These are phyloP conservation scores for Chaenodraco wilsoni DNA, from an alignment of 2,797 vertebrate genomes.

Conservation along the genomic window DNA sequence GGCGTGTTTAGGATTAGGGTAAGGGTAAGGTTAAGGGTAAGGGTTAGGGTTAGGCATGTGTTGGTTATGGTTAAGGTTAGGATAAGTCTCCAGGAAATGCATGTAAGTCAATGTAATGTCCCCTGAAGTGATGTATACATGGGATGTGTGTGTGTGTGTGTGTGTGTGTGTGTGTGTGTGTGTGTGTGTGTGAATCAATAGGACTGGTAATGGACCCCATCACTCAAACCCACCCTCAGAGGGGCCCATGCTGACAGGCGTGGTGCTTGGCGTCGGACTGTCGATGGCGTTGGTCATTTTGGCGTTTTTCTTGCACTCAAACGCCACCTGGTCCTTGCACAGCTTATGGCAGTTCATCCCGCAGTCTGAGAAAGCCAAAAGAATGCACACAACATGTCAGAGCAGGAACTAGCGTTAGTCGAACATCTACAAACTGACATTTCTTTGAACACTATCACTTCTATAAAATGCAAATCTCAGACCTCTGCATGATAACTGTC, in stretches of 20 bases:
- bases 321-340: constrained; percentile 94
- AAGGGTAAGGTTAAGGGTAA: too few relatives aligned
- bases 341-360: constrained; percentile 98
- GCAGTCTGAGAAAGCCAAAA: constrained; percentile 82
- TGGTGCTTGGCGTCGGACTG: constrained; percentile 82
- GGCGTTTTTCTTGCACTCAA: constrained; percentile 92
- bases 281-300: constrained; percentile 74
- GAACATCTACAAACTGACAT: constrained; percentile 35
- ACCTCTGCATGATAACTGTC: constrained; percentile 52
- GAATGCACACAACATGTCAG: constrained; percentile 62
- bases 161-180: neutral
- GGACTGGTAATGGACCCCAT: constrained; percentile 3
- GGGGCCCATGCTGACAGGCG: constrained; percentile 78
- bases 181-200: neutral
- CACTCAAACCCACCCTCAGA: constrained; percentile 82
- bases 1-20: too few relatives aligned
- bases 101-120: too few relatives aligned
- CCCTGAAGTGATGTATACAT: too few relatives aligned
- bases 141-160: too few relatives aligned
- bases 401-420: constrained; percentile 54
- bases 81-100: too few relatives aligned
- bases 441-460: constrained; percentile 50
- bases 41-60: too few relatives aligned
- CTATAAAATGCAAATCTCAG: constrained; percentile 62
- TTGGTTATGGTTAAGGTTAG: too few relatives aligned